Conservation (phyloP, 2,797 vertebrate genomes). For the Anguilla anguilla region DNA sequence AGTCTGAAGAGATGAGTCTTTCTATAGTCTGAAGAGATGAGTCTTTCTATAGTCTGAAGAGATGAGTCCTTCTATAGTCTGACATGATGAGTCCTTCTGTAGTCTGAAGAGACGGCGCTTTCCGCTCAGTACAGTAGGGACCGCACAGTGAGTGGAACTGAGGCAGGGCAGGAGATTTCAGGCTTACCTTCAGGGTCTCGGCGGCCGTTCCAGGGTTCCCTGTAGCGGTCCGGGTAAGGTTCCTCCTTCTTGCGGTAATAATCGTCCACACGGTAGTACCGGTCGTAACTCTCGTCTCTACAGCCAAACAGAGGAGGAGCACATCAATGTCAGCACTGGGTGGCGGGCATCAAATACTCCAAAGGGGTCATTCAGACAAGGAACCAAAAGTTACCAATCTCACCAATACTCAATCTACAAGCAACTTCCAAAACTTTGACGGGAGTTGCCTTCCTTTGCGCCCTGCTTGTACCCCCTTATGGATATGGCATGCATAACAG, state of each 20-base stretch:
- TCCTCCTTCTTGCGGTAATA: slow-evolving; percentile 88
- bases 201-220: slow-evolving; percentile 84
- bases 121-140: neutral
- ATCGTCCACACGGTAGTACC: slow-evolving; percentile 81
- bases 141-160: neutral
- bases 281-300: slow-evolving; percentile 82
- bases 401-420: too few species aligned
- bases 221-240: slow-evolving; percentile 80
- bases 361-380: too few species aligned
- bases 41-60: too few species aligned
- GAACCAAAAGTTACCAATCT: too few species aligned
- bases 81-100: too few species aligned
- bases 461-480: too few species aligned
- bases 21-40: too few species aligned
- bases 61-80: too few species aligned
- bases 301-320: slow-evolving; percentile 42
- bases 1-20: too few species aligned
- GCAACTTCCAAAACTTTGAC: too few species aligned
- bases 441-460: too few species aligned
- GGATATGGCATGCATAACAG: too few species aligned
- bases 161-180: neutral
- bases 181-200: slow-evolving; percentile 79
- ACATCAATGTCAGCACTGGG: neutral
- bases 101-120: neutral
- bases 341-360: neutral